Percentiles rank a stretch among this genome's conserved stretches.
Conservation (phyloP, 2,888 invertebrate species). For the Julus scandinavius region DNA sequence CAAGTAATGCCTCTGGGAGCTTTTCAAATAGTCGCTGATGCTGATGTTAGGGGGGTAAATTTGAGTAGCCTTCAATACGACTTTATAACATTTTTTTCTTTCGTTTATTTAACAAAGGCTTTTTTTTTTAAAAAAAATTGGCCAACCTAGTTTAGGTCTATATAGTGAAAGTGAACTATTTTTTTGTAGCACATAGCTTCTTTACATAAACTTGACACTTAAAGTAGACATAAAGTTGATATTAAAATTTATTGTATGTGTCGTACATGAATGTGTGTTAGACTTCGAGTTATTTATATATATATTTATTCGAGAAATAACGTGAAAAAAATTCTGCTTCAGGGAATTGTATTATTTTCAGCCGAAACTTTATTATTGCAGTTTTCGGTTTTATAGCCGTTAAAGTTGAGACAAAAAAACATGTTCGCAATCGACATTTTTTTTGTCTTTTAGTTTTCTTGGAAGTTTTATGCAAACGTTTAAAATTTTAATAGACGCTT, state of each 20-base stretch:
- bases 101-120: not conserved
- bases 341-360: not conserved
- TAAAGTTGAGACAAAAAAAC: not conserved
- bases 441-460: not conserved
- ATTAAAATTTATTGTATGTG: no score
- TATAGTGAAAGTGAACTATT: not conserved
- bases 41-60: not conserved
- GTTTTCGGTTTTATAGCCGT: not conserved
- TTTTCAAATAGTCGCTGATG: not conserved
- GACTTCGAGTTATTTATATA: no score
- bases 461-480: not conserved
- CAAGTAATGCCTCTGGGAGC: not conserved
- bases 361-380: not conserved
- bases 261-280: no score
- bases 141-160: not conserved
- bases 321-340: no score
- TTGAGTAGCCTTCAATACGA: not conserved
- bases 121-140: not conserved
- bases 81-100: not conserved
- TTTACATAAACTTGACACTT: not conserved
- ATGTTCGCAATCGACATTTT: not conserved
- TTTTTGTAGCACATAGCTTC: not conserved
- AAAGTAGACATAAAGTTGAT: not conserved
- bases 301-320: no score
- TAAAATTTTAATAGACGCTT: not conserved